Conservation (phyloP, 2,888 invertebrate genomes). For the Hemistola chrysoprasaria region DNA sequence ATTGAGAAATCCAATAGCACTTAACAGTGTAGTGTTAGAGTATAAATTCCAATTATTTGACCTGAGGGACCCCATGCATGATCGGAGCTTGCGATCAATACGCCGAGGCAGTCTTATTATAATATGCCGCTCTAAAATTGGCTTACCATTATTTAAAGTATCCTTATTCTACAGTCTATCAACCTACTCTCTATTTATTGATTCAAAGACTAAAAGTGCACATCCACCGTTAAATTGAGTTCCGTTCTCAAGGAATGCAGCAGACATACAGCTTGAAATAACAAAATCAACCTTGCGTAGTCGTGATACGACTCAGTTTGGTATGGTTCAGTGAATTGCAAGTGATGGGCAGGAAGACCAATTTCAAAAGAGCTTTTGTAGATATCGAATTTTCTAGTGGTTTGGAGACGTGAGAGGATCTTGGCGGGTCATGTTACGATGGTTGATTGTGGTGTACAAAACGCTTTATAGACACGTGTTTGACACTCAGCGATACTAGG, state of each 20-base stretch:
- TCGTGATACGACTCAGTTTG: slow-evolving; percentile 37
- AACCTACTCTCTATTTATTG: slow-evolving; percentile 29
- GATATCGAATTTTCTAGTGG: slow-evolving; percentile 25
- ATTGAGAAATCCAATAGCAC: no score
- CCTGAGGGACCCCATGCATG: no score
- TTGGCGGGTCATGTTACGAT: slow-evolving; percentile 31
- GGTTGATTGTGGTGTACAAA: slow-evolving; percentile 39
- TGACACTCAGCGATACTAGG: slow-evolving; percentile 53
- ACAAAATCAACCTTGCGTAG: slow-evolving; percentile 24
- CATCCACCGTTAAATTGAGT: slow-evolving; percentile 62
- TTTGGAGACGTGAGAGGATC: slow-evolving; percentile 22
- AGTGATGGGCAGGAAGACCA: slow-evolving; percentile 36
- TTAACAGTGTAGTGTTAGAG: no score
- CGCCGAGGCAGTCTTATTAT: no score
- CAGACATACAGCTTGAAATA: slow-evolving; percentile 37
- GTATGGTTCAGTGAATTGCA: slow-evolving; percentile 34
- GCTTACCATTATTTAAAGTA: slow-evolving; percentile 1
- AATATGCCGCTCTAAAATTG: slow-evolving; percentile 19
- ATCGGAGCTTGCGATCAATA: no score
- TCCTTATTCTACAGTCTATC: slow-evolving; percentile 10
- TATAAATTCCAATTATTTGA: no score
- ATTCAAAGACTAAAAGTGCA: slow-evolving; percentile 41
- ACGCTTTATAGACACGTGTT: slow-evolving; percentile 46
- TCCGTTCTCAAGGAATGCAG: slow-evolving; percentile 51
- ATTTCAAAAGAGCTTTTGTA: slow-evolving; percentile 33